Conservation (phyloP, 2,888 invertebrate species). For the Acanthosepion pharaonis region DNA sequence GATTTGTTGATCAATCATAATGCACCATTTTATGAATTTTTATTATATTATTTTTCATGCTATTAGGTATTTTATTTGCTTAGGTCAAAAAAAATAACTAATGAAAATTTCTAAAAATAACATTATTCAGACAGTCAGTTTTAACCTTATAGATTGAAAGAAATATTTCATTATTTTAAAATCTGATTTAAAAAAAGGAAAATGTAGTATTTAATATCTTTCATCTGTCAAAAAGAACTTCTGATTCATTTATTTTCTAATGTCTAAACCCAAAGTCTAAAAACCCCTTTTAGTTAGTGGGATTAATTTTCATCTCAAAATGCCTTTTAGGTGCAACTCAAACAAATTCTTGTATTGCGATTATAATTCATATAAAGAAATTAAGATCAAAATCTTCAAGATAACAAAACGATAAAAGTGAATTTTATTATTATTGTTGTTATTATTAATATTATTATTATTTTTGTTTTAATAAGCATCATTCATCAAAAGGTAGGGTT, state of each 20-base stretch:
- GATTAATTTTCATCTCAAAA: not conserved
- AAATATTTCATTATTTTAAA: not conserved
- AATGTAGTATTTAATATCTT: not conserved
- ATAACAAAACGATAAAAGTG: not conserved
- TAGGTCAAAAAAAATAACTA: not conserved
- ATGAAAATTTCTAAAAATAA: not conserved
- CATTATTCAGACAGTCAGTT: not conserved
- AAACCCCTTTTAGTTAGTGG: not conserved
- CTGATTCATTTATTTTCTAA: not conserved
- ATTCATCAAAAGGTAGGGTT: not conserved
- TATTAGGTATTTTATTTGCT: not conserved
- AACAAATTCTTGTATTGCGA: not conserved
- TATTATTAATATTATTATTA: not conserved
- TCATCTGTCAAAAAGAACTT: too few relatives aligned
- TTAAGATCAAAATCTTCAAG: conserved; percentile 2
- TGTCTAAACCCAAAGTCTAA: not conserved
- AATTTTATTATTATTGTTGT: not conserved
- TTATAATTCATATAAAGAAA: not conserved
- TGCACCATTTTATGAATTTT: not conserved
- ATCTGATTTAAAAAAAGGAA: not conserved
- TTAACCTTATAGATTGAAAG: not conserved
- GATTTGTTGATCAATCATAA: too few relatives aligned
- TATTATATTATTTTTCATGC: not conserved
- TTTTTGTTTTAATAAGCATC: conserved; percentile 7
- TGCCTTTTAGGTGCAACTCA: not conserved